These are phyloP conservation scores for Paracentrotus lividus DNA, from an alignment of 53 echinoderm and acorn worm genomes.

Conservation along the genomic window DNA sequence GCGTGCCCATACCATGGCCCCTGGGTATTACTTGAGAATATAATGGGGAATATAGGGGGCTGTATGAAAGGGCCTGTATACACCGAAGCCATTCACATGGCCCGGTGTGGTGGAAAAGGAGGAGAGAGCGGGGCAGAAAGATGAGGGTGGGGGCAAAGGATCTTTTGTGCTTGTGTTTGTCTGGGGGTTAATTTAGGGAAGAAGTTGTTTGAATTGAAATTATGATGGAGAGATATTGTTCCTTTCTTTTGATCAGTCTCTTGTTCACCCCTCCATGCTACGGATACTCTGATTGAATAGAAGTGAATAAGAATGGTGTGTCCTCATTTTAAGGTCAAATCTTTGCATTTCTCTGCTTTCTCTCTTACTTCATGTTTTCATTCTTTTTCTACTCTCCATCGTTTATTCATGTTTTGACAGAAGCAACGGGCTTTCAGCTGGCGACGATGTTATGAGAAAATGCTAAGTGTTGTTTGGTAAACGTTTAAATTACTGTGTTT, in stretches of 20 bases:
- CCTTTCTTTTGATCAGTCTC: background rate
- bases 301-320: background rate
- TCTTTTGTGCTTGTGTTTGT: conserved; percentile 39
- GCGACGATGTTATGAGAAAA: background rate
- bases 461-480: background rate
- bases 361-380: conserved; percentile 18
- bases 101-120: background rate
- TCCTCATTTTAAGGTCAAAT: conserved; percentile 63
- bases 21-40: conserved; percentile 52
- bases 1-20: conserved; percentile 54
- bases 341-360: background rate
- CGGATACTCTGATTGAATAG: background rate
- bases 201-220: conserved; percentile 31
- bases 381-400: background rate
- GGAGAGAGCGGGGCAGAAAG: background rate
- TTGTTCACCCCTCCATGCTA: background rate
- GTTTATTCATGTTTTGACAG: background rate
- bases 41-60: background rate
- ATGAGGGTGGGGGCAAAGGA: background rate
- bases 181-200: conserved; percentile 34
- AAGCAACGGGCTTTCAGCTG: conserved; percentile 6
- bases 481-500: background rate
- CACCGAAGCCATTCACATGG: conserved; percentile 34
- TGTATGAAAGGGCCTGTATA: background rate
- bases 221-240: conserved; percentile 35